These are phyloP conservation scores for Pristionchus entomophagus DNA, from an alignment of 2,888 invertebrate genomes.

Conservation along the genomic window DNA sequence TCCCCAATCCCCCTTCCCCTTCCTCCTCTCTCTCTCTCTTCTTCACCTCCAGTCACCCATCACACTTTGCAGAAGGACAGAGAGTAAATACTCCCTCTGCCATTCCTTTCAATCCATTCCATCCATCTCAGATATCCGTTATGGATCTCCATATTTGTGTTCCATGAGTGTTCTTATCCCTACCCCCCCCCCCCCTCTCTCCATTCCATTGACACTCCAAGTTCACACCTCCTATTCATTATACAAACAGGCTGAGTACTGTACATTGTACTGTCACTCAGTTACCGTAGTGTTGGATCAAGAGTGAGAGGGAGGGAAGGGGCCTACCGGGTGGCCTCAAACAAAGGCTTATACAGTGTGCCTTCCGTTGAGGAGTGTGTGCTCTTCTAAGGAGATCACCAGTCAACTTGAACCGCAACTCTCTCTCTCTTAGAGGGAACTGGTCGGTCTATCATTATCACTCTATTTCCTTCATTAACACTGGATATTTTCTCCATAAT, in stretches of 20 bases:
- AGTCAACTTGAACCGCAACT: not conserved
- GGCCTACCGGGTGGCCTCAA: not conserved
- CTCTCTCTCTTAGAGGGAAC: constrained; percentile 1
- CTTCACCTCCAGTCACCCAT: constrained; percentile 27
- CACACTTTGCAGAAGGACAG: not conserved
- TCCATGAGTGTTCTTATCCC: constrained; percentile 40
- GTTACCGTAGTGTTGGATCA: not conserved
- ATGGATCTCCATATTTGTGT: constrained; percentile 12
- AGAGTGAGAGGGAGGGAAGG: not conserved
- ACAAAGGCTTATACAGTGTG: constrained; percentile 36
- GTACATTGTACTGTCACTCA: not conserved
- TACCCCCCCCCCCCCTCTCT: not conserved
- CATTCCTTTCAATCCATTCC: not conserved
- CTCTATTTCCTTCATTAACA: not conserved
- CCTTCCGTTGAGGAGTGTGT: not conserved
- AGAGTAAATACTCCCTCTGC: constrained; percentile 26
- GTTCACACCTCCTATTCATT: constrained; percentile 10
- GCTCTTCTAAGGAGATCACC: not conserved
- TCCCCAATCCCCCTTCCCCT: not conserved
- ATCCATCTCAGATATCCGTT: constrained; percentile 13
- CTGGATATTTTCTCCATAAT: not conserved
- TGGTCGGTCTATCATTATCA: not conserved
- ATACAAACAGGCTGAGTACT: not conserved
- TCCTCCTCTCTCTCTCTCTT: not conserved
- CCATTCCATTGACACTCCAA: not conserved